Evolutionary conservation across 2,888 invertebrate genomes (phyloP).

Genomic region (Eupithecia dodoneata): DNA sequence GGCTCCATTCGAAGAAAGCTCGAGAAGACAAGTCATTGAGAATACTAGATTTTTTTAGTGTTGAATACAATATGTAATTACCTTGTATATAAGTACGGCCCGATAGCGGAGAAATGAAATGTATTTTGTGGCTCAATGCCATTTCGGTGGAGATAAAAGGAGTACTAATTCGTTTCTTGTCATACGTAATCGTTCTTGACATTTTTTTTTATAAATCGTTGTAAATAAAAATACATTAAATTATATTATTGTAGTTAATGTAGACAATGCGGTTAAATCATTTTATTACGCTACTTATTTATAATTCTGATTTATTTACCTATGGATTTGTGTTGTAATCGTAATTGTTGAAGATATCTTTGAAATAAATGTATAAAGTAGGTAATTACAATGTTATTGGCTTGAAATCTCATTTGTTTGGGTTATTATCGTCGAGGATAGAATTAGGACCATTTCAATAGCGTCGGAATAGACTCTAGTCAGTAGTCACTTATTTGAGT

Average conservation of each 20-base stretch:
- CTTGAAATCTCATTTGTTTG: conserved; percentile 44
- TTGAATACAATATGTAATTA: conserved; percentile 77
- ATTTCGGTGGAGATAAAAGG: conserved; percentile 52
- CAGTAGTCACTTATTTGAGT: conserved; percentile 58
- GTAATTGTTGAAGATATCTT: conserved; percentile 46
- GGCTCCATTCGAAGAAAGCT: conserved; percentile 69
- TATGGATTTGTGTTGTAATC: conserved; percentile 51
- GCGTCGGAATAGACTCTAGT: conserved; percentile 61
- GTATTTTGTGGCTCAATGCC: conserved; percentile 75
- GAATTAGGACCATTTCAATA: conserved; percentile 64
- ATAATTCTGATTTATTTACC: conserved; percentile 52
- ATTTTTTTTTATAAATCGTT: conserved; percentile 72
- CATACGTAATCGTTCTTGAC: conserved; percentile 73
- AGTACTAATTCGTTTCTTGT: conserved; percentile 67
- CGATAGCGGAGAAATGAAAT: conserved; percentile 65
- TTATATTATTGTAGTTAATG: conserved; percentile 63
- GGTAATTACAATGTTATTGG: conserved; percentile 62
- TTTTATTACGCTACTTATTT: conserved; percentile 57
- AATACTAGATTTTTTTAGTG: conserved; percentile 70
- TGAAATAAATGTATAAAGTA: conserved; percentile 81
- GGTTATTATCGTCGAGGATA: conserved; percentile 46
- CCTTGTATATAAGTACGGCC: conserved; percentile 82
- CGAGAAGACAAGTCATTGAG: conserved; percentile 59
- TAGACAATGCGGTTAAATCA: conserved; percentile 68
- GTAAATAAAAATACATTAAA: conserved; percentile 71